Evolutionary conservation across 2,888 invertebrate species (phyloP).

Genomic region (Zaprionus obscuricornis): DNA sequence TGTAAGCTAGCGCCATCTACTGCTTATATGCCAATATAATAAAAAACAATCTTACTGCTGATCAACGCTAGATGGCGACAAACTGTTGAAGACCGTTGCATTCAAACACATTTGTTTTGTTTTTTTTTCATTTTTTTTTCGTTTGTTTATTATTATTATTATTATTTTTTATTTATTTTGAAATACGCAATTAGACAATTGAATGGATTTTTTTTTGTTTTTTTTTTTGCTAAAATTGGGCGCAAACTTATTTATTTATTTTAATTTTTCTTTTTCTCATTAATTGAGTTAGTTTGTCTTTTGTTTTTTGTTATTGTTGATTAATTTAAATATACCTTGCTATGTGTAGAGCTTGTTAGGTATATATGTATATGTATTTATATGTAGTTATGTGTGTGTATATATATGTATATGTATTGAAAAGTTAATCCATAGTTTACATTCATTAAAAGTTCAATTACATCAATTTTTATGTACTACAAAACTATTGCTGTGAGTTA

Average conservation of each 20-base stretch:
- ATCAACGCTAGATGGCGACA: constrained; percentile 23
- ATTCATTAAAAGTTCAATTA: constrained; percentile 80
- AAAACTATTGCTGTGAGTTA: constrained; percentile 70
- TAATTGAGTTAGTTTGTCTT: no score
- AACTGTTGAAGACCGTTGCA: neutral
- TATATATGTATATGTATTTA: constrained; percentile 32
- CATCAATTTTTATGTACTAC: constrained; percentile 76
- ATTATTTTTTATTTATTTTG: constrained; percentile 32
- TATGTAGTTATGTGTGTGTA: constrained; percentile 48
- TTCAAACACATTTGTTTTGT: constrained; percentile 9
- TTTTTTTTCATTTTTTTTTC: constrained; percentile 6
- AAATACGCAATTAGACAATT: constrained; percentile 58
- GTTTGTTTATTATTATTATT: no score
- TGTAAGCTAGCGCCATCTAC: neutral
- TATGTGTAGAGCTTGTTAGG: constrained; percentile 49
- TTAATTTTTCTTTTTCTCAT: constrained; percentile 10
- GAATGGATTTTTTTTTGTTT: no score
- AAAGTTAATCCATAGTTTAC: constrained; percentile 75
- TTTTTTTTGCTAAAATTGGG: constrained; percentile 51
- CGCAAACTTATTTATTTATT: constrained; percentile 36
- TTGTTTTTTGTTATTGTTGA: constrained; percentile 4
- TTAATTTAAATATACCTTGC: constrained; percentile 46
- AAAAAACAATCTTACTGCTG: no score
- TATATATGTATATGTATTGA: constrained; percentile 43
- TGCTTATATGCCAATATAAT: neutral